Base-by-base conservation (phyloP, 2,888 invertebrate species). In the Agrotis segetum region DNA sequence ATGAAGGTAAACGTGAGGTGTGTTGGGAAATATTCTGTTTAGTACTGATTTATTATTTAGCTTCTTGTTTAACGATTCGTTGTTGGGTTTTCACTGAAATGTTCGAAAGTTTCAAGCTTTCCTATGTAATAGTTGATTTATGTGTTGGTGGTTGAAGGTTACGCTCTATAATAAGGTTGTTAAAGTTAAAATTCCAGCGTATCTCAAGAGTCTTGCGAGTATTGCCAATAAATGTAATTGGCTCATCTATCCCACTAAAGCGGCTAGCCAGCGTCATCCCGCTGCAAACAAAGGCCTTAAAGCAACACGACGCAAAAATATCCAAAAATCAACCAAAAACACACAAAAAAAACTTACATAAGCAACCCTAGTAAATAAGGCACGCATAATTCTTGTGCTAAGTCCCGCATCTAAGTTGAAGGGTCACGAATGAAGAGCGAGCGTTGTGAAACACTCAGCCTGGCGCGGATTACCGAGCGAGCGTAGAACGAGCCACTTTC, bases 361-460 rank as follows among this genome's bases (percentile, higher is more conserved):
- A 63, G 21, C 52, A 13, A 59, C 71, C 71, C 65, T 29, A 49
- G 58, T 75, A 81, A 61, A 77, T 79, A 85, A 79, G 58, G 71
- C 66, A 68, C 63, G 81, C 78, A 70, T 83, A 74, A 81, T 70
- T 70, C 80, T 67, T 66, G 63, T 67, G 78, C 81, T 81, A 79
- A 85, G 86, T 84, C 80, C 74, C 65, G 53, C 74, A 72, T 60
- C 84, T 90, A 88, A 89, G 92, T 92, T 92, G 89, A 90, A 92
- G 91, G 89, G 90, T 86, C 82, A 87, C 85, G 92, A 91, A 92
- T 92, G 92, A 91, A 92, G 91, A 92, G 92, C 89, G 86, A 87
- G 84, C 92, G 91, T 92, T 91, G 92, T 92, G 89, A 90, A 90
- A 90, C 90, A 90, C 92, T 93, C 88, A 87, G 80, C 82, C 85